phyloP scores from a whole-genome alignment of 2,113 vertebrate genomes.

The Gallinago undulata region DNA sequence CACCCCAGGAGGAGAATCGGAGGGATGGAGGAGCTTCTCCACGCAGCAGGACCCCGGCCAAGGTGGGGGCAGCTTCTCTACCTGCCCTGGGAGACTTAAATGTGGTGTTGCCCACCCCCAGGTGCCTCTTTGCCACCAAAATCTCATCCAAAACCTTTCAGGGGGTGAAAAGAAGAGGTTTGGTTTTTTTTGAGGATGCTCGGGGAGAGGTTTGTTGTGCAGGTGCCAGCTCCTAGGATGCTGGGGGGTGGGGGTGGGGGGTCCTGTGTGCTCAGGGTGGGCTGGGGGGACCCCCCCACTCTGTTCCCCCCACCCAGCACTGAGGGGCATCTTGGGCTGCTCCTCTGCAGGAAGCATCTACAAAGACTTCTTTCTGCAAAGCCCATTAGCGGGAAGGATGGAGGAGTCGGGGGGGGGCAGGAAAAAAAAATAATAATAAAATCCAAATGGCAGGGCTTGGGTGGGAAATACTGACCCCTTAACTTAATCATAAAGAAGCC shows the following conservation, averaged over 20 bases:
- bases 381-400: not conserved
- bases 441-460: not conserved
- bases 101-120: rapidly evolving
- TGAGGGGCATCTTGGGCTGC: not conserved
- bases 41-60: rapidly evolving
- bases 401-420: too few relatives aligned
- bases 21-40: not conserved
- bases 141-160: not conserved
- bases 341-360: not conserved
- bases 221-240: rapidly evolving
- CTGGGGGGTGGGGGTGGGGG: not conserved
- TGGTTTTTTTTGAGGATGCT: not conserved
- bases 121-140: rapidly evolving
- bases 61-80: not conserved
- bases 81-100: rapidly evolving
- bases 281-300: not conserved
- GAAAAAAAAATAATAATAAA: not conserved
- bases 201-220: too few relatives aligned
- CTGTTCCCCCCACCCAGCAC: not conserved
- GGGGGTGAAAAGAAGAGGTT: not conserved
- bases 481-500: not conserved
- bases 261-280: not conserved
- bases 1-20: not conserved
- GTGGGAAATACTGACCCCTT: not conserved
- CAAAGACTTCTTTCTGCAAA: not conserved